Percentiles rank a stretch among this genome's conserved stretches.
Evolutionary conservation across 2,113 vertebrate species (phyloP).

Genomic region (Apodemus speciosus): DNA sequence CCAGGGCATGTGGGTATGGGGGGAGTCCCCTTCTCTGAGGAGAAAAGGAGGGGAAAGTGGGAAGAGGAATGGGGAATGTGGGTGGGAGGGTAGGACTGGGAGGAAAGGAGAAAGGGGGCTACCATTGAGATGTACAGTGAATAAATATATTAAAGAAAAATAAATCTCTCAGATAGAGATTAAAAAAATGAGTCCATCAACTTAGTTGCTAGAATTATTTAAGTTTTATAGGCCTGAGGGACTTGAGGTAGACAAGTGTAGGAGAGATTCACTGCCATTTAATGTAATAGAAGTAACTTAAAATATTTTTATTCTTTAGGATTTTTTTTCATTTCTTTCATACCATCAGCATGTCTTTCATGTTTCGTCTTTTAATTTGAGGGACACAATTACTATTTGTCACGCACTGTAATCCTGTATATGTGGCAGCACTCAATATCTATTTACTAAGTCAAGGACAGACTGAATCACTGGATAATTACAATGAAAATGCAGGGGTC

Average conservation of each 20-base stretch:
- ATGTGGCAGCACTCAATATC: conserved; percentile 4
- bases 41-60: too few relatives aligned
- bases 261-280: not conserved
- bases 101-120: too few relatives aligned
- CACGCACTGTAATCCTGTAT: not conserved
- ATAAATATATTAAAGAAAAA: too few relatives aligned
- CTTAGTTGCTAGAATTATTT: conserved; percentile 63
- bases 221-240: not conserved
- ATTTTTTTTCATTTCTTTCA: not conserved
- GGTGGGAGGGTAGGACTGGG: too few relatives aligned
- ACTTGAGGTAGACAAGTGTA: not conserved
- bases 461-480: conserved; percentile 24
- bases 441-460: conserved; percentile 14
- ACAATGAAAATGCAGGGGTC: not conserved
- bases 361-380: conserved; percentile 26
- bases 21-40: too few relatives aligned
- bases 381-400: conserved; percentile 36
- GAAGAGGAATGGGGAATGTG: too few relatives aligned
- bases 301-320: not conserved
- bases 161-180: too few relatives aligned
- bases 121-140: too few relatives aligned
- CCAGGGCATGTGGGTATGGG: too few relatives aligned
- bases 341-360: not conserved
- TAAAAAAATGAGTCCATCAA: conserved; percentile 56
- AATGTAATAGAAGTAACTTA: conserved; percentile 71